Evolutionary conservation across 2,888 invertebrate genomes (phyloP), one percentile per base, ranked within the genome.

Genomic region (Panopea generosa): DNA sequence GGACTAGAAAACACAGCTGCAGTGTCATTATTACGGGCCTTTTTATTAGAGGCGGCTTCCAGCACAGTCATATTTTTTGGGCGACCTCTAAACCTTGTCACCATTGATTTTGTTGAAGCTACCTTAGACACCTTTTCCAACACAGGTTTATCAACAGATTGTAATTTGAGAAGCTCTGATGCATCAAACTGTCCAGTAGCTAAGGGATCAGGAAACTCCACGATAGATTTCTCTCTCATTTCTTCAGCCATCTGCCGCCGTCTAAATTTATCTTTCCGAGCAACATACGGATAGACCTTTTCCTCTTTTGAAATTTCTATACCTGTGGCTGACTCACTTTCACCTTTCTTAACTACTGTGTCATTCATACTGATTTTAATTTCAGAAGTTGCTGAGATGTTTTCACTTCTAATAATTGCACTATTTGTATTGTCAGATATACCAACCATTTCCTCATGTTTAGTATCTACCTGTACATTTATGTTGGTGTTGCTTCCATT

Each of bases 161-260:
- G 40, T 2, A 60, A 27, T 43, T 50, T 72, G 9, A 65, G 40
- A 6, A 80, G 55, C 66, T 80, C 65, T 24, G 61, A 61, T 33
- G 75, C 79, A 80, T 80, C 79, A 66, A 80, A 57, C 24, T 69
- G 72, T 14, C 79, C 79, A 45, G 61, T 59, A 26, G 56, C 75
- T 20, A 80, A 49, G 2, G 79, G 79, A 50, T 80, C 79, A 14
- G 79, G 79, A 7, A 80, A 59, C 22, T 52, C 26, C 2, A 3
- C 16, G 52, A 52, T 22, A 2, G 11, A 14, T 9, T 33, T 47
- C 2, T 45, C 47, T 26, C 1, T 38, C 3, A 52, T 24, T 16
- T 20, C 24, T 6, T 56, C 56, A 20, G n/a, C 22, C 33, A 24
- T 22, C 53, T 7, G 3, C 18, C 27, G 27, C 18, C 16, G 11